Base-by-base conservation (phyloP, 2,113 vertebrate species). In the Petromus typicus region DNA sequence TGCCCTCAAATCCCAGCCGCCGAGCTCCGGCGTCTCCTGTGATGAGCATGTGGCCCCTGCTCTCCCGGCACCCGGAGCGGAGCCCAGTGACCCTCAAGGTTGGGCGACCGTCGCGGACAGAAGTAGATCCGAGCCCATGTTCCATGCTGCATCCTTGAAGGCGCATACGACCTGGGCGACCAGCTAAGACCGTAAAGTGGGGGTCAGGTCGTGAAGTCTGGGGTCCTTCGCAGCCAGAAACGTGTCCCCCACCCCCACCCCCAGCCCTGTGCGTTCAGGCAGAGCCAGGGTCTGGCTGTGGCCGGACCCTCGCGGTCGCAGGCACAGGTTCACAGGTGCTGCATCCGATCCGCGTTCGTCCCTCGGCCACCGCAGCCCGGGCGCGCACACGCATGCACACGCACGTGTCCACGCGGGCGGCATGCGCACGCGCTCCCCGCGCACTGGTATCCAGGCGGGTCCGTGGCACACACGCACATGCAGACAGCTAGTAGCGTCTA, bases 401-500 rank as follows among this genome's bases (percentile, higher is more conserved):
- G 93, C 97, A 97, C 97, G 97, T 96, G 97, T 96, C 75, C 90
- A 51, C 84, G 79, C 11, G 73, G 95, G 78, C 45, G 86, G 67
- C 94, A 73, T n/a, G 94, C 97, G 93, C 95, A 93, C 94, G 66
- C 76, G 80, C 96, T 75, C 94, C 34, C 59, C n/a, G 80, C 86
- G 71, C 93, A 23, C 85, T 73, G 95, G 96, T 89, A 86, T 89
- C 96, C 96, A 95, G 96, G 97, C 96, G 90, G 94, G 92, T 95
- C 87, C 45, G 76, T 45, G 94, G 45, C 96, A 43, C 96, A 91
- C 92, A 80, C 89, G 91, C 94, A 86, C 93, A 95, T 37, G 92
- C 90, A 78, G 61, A 45, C 95, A 80, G 92, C 92, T 96, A 97
- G 90, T 88, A 80, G 96, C 94, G 90, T 95, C 94, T 96, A 97